Percentiles rank a stretch among this genome's conserved stretches.
Evolutionary conservation across 2,888 invertebrate species (phyloP).

Genomic region (Pterobdella sp.): DNA sequence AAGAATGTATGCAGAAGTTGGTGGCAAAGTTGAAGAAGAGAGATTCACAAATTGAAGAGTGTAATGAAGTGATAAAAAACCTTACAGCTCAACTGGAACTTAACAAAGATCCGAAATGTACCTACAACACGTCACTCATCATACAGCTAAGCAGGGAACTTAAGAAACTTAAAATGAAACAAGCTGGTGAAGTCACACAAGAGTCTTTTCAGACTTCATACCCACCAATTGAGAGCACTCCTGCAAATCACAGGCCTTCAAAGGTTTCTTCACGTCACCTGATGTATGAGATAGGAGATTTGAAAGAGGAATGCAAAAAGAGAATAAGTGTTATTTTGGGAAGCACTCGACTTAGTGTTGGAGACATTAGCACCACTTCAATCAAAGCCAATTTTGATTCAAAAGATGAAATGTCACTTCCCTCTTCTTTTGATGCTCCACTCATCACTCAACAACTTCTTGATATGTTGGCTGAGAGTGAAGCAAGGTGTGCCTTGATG

Average conservation of each 20-base stretch:
- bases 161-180: neutral
- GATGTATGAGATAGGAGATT: neutral
- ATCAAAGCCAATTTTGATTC: neutral
- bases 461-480: slow-evolving; percentile 24
- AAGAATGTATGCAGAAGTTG: neutral
- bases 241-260: neutral
- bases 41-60: slow-evolving; percentile 7
- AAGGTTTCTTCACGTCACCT: neutral
- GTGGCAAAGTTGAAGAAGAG: neutral
- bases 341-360: neutral
- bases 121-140: slow-evolving; percentile 16
- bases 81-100: slow-evolving; percentile 4
- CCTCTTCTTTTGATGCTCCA: neutral
- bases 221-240: neutral
- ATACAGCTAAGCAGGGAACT: neutral
- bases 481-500: slow-evolving; percentile 15
- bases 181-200: neutral
- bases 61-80: slow-evolving; percentile 7
- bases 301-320: neutral
- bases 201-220: neutral
- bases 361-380: neutral
- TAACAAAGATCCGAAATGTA: neutral
- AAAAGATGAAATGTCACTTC: neutral
- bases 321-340: neutral
- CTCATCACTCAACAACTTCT: neutral